Evolutionary conservation across 2,797 vertebrate genomes (phyloP).

Genomic region (Phoebastria nigripes): DNA sequence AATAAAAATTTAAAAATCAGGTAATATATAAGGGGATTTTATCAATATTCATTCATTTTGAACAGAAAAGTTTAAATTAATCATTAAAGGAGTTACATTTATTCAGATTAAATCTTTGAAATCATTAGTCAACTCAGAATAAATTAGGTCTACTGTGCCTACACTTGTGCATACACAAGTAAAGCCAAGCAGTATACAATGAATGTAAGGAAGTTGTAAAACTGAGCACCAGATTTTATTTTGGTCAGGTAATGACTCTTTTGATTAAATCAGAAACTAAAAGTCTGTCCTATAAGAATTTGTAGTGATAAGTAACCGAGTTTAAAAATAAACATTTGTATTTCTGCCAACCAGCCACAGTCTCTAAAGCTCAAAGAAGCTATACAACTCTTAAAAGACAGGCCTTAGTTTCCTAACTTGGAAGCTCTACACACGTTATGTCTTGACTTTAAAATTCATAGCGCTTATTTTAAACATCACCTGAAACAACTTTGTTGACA

Average conservation of each 20-base stretch:
- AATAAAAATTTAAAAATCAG: background rate
- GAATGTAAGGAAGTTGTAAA: background rate
- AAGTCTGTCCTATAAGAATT: background rate
- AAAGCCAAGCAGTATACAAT: background rate
- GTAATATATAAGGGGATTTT: background rate
- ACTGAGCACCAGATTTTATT: background rate
- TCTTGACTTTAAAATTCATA: background rate
- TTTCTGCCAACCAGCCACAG: background rate
- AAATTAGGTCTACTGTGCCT: background rate
- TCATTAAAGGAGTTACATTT: background rate
- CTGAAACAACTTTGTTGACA: background rate
- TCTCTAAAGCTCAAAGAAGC: background rate
- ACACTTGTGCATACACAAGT: background rate
- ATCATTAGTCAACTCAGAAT: background rate
- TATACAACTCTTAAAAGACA: background rate
- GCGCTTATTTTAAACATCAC: background rate
- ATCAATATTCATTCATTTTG: background rate
- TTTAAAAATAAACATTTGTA: background rate
- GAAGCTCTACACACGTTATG: background rate
- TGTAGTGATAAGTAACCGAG: background rate
- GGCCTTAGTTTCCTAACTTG: background rate
- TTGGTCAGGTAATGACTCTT: background rate
- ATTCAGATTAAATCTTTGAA: background rate
- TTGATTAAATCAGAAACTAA: background rate
- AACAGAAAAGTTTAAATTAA: background rate